Evolutionary conservation across 2,797 vertebrate genomes (phyloP).

Genomic region (Sebastes dallii): DNA sequence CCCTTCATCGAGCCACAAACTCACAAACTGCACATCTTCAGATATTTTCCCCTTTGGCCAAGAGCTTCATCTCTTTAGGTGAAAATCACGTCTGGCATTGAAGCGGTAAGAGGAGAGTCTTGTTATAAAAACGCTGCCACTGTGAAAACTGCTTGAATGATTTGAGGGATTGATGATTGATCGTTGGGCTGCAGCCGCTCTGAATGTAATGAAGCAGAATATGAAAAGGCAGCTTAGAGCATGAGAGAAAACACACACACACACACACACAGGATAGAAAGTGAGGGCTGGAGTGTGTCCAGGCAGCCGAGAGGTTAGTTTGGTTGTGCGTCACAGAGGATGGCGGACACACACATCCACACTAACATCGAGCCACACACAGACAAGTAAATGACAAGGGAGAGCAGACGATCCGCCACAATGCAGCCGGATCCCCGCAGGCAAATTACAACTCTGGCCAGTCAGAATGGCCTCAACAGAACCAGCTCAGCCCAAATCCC

Average conservation of each 20-base stretch:
- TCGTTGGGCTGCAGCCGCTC: not conserved
- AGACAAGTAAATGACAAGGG: conserved; percentile 80
- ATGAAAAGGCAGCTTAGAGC: conserved; percentile 13
- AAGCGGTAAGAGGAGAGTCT: conserved; percentile 12
- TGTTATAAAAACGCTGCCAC: not conserved
- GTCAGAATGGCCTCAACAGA: conserved; percentile 39
- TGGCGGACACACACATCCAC: conserved; percentile 54
- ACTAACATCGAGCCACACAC: conserved; percentile 69
- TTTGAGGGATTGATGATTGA: conserved; percentile 22
- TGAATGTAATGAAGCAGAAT: conserved; percentile 6
- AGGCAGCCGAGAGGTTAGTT: conserved; percentile 41
- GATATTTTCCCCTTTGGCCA: conserved; percentile 42
- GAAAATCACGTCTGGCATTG: conserved; percentile 21
- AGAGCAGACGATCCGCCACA: conserved; percentile 61
- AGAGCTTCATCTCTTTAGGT: conserved; percentile 23
- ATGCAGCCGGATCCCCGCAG: conserved; percentile 49
- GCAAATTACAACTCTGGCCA: conserved; percentile 69
- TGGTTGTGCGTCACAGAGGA: conserved; percentile 63
- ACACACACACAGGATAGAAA: conserved; percentile 1
- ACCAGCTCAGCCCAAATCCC: conserved; percentile 39
- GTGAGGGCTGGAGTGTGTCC: conserved; percentile 43
- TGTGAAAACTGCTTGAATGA: not conserved
- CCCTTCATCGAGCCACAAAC: conserved; percentile 52
- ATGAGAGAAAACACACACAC: conserved; percentile 10
- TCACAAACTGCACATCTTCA: conserved; percentile 45